Evolutionary conservation across 2,888 invertebrate species (phyloP).

Genomic region (Hirtodrosophila duncani): DNA sequence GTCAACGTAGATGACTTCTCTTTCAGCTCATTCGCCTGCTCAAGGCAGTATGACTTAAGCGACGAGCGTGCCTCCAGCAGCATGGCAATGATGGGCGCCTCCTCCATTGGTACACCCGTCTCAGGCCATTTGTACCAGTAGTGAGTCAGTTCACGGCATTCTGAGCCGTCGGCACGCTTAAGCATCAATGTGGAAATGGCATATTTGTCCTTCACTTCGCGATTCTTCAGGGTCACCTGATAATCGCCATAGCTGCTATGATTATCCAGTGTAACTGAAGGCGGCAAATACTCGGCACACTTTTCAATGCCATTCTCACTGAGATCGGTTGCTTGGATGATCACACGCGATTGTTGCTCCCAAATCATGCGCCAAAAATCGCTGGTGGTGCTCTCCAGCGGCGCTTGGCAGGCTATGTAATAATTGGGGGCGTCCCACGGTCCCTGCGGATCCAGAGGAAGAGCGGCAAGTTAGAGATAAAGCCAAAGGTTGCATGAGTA

Average conservation of each 20-base stretch:
- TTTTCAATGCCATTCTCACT: slow-evolving; percentile 93
- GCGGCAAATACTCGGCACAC: slow-evolving; percentile 94
- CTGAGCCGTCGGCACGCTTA: slow-evolving; percentile 89
- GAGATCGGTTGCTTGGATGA: slow-evolving; percentile 94
- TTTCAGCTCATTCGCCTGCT: slow-evolving; percentile 73
- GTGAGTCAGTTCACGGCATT: slow-evolving; percentile 92
- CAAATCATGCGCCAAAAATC: slow-evolving; percentile 98
- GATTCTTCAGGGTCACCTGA: slow-evolving; percentile 88
- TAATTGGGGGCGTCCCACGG: slow-evolving; percentile 89
- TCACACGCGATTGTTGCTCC: slow-evolving; percentile 93
- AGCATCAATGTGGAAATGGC: slow-evolving; percentile 91
- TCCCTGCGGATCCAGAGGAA: slow-evolving; percentile 81
- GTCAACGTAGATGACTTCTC: slow-evolving; percentile 61
- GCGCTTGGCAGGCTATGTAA: slow-evolving; percentile 96
- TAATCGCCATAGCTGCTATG: slow-evolving; percentile 92
- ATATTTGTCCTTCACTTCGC: slow-evolving; percentile 94
- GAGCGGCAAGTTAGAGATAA: neutral
- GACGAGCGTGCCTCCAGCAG: slow-evolving; percentile 87
- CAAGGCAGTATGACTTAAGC: slow-evolving; percentile 74
- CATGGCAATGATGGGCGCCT: slow-evolving; percentile 90
- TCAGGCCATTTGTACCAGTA: slow-evolving; percentile 96
- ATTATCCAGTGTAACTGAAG: slow-evolving; percentile 93
- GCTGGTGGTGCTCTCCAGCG: slow-evolving; percentile 87
- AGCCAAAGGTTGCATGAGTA: slow-evolving; percentile 3
- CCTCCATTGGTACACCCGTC: slow-evolving; percentile 90